A percentile compares a stretch with the other conserved stretches of the same genome.
Conservation (phyloP, 2,797 vertebrate genomes). For the Balearica regulorum region DNA sequence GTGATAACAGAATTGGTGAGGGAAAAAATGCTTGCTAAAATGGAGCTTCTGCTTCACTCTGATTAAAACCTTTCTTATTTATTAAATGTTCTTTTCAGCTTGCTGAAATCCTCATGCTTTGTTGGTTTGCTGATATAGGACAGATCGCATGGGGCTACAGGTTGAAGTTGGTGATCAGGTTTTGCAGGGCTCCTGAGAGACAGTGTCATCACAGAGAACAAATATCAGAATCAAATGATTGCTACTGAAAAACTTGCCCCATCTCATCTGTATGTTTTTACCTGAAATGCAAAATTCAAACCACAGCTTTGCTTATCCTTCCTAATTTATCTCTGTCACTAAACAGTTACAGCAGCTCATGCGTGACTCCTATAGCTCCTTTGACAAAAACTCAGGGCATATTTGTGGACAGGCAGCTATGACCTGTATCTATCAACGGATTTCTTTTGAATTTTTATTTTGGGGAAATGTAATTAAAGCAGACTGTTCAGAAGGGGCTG, state of each 20-base stretch:
- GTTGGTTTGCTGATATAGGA: background rate
- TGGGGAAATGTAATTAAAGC: background rate
- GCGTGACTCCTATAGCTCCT: background rate
- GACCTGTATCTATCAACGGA: background rate
- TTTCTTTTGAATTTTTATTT: background rate
- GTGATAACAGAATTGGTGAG: background rate
- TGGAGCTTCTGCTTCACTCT: background rate
- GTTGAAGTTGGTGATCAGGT: background rate
- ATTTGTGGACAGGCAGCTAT: background rate
- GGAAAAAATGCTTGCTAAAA: background rate
- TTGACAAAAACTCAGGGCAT: background rate
- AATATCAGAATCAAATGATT: background rate
- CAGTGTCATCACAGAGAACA: background rate
- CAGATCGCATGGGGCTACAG: fast-evolving
- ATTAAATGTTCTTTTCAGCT: background rate
- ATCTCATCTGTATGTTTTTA: background rate
- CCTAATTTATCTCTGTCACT: background rate
- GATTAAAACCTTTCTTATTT: background rate
- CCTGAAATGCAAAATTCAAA: background rate
- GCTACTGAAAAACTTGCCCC: background rate
- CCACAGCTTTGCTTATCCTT: background rate
- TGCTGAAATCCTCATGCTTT: background rate
- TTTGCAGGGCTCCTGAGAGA: background rate
- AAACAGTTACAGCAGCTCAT: background rate
- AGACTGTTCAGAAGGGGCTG: background rate